Evolutionary conservation across 2,113 vertebrate genomes (phyloP), one percentile per base, ranked within the genome.

Genomic region (Oenanthe oenanthe): DNA sequence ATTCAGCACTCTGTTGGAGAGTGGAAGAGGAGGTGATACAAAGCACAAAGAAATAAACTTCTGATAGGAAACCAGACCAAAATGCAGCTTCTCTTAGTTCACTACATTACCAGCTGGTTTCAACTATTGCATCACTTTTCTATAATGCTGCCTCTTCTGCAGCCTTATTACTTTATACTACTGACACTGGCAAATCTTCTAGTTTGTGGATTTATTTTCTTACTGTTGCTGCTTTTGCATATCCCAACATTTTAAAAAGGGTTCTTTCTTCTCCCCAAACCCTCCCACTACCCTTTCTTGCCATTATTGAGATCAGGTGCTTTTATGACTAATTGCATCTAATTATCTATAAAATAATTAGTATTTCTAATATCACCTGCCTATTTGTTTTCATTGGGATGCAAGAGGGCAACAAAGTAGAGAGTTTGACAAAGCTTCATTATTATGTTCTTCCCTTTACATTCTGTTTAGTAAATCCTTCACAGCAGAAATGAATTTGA

Each of bases 331-430:
- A 95, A 95, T 94, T 90, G 63, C 92, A 93, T 97, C 87, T 97
- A 97, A 98, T 98, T 97, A 97, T 94, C 92, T 61, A 17, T 79
- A 94, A 96, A 97, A 97, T 97, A 98, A 98, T 97, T 95, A 97
- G 95, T 93, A 97, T 97, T 97, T 97, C 96, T 97, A 97, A 97
- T 95, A 97, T 95, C 94, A 97, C 76, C 85, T 95, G 85, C 89
- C 80, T 92, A 42, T 96, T 98, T 71, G 88, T 97, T 98, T 97
- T 97, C 94, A 93, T 13, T 42, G 62, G 56, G 54, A 79, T 96
- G 68, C 96, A 91, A 72, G 82, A 96, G 88, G 97, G 88, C 93
- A 97, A 96, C 91, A 96, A 97, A 91, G 86, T 93, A 97, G 96
- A 97, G 91, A 94, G 88, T 96, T 94, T 96, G 53, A 58, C 88